Evolutionary conservation across 2,888 invertebrate genomes (phyloP), one percentile per base, ranked within the genome.

Genomic region (Brachypterus glaber): DNA sequence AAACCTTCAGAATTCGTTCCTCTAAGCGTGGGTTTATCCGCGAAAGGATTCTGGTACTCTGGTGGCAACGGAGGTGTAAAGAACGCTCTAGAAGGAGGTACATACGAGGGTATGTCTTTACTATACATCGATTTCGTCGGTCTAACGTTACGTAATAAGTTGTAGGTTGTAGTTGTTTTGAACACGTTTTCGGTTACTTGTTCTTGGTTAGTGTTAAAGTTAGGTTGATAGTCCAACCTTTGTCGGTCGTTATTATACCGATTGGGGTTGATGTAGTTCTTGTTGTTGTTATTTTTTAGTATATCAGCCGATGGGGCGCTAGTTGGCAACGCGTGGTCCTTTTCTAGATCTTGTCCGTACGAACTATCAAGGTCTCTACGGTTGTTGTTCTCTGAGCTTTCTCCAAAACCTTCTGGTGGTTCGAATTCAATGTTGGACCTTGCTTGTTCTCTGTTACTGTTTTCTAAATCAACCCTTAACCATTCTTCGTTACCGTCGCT

Each of bases 21-120:
- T 54, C 88, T 73, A 41, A 89, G 68, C 31, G 88, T 89, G 35
- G 88, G 88, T 63, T 86, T 88, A 60, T 88, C 86, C n/a, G 86
- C 86, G 58, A 88, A 88, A 1, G 88, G 87, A 67, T 86, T 85
- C 44, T 79, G 74, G 59, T 83, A 85, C 63, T 86, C 86, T 5
- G 84, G 85, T 9, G 87, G 88, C 47, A 88, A 63, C 0, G 87
- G 87, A 1, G 88, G 88, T 1, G 88, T 88, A 62, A 85, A 81
- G 14, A 72, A 69, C 9, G 79, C 73, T 40, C 86, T 68, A 18
- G 82, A 82, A 14, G 88, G 87, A 35, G 86, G 86, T 16, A 86
- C 83, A 65, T 88, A 88, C 24, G 83, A 84, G 25, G 86, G 86
- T 49, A 84, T 74, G 50, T 84, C 83, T 33, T 78, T 81, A 11